Evolutionary conservation across 2,797 vertebrate genomes (phyloP), one percentile per base, ranked within the genome.

Genomic region (Remorina albescens): DNA sequence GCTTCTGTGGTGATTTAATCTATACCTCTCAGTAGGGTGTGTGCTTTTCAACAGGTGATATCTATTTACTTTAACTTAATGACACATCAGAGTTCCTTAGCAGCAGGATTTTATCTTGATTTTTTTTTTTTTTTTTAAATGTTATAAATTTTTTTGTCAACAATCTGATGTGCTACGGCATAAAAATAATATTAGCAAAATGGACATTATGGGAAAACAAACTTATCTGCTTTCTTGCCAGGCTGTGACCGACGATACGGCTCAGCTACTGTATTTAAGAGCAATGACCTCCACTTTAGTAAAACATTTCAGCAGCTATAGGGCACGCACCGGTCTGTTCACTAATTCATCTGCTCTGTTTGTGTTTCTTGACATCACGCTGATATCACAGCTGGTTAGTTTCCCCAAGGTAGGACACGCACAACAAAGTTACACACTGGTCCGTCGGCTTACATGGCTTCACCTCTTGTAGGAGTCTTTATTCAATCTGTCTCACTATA

Each of bases 1-100:
- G 19, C 28, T 18, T 57, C 36, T 4, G 10, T 51, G 59, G 49
- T 56, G 60, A 73, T 78, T 83, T 81, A 83, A 89, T 88, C 86
- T 77, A 83, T 91, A 81, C 50, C 58, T 65, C 70, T 89, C 79
- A 75, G 39, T 2, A 0, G 53, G 39, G 16, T 25, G 25, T 54
- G 66, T 63, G 51, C 56, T 77, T 72, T 74, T 46, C 61, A 80
- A 59, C 71, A 59, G 76, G 70, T 67, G 70, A 81, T 74, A 70
- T 76, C 63, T 74, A 54, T 50, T 56, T 71, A 39, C 60, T 59
- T 41, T 44, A 34, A 47, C 32, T 28, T 62, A 10, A 44, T 0
- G 5, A 46, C 30, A 39, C 18, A 34, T 60, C 5, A 5, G n/a
- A 64, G 23, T 8, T 10, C n/a, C 16, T 9, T 4, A 41, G 28